Percentiles rank a stretch among this genome's conserved stretches.
Conservation (phyloP, 1,140 invertebrate species). For the Ganaspis sp. region DNA sequence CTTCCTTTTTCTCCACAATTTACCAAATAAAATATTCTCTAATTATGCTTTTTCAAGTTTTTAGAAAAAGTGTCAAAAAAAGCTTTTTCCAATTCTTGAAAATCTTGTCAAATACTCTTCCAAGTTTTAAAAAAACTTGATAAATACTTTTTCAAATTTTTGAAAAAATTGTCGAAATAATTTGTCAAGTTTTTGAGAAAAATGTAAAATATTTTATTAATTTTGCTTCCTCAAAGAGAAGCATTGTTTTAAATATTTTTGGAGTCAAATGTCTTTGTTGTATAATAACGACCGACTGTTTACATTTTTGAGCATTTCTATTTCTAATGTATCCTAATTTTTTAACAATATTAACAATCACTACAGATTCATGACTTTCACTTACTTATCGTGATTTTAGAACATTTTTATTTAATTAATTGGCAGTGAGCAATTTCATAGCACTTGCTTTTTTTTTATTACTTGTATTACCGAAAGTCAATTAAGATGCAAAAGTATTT, state of each 20-base stretch:
- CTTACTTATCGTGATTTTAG: constrained; percentile 24
- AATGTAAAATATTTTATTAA: too few species aligned
- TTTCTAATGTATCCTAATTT: not conserved
- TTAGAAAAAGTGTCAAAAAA: too few species aligned
- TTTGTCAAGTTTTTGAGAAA: too few species aligned
- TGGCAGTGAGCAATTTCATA: constrained; percentile 55
- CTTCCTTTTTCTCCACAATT: not conserved
- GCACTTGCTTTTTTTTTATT: constrained; percentile 33
- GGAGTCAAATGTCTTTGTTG: not conserved
- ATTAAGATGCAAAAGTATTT: not conserved
- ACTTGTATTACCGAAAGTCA: not conserved
- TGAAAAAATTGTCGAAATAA: too few species aligned
- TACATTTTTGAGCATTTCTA: constrained; percentile 20
- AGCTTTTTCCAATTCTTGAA: not conserved
- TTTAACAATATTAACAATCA: constrained; percentile 18
- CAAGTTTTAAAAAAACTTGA: too few species aligned
- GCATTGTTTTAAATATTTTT: not conserved
- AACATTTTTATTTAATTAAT: constrained; percentile 36
- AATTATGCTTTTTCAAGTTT: not conserved
- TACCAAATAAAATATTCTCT: not conserved
- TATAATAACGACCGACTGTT: not conserved
- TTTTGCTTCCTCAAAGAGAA: too few species aligned
- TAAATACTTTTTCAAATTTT: not conserved
- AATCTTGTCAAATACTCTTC: too few species aligned
- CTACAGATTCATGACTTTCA: constrained; percentile 9